phyloP scores from a whole-genome alignment of 2,113 vertebrate species.

The Ailurus styani region DNA sequence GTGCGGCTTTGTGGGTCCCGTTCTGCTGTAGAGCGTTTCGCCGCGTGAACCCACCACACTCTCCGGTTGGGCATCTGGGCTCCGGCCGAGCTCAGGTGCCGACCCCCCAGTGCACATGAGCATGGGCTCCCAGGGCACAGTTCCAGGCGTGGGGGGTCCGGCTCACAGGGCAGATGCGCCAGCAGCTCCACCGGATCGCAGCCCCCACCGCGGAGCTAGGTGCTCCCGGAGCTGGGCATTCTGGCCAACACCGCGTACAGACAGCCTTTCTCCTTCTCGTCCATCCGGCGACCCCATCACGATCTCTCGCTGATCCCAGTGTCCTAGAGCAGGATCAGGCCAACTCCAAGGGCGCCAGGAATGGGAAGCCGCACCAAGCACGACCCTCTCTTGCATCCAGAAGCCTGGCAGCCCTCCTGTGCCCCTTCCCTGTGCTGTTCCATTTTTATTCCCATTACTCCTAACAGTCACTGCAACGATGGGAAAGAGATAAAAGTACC shows the following conservation, averaged over 20 bases:
- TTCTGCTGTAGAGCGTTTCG: fast-evolving
- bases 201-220: fast-evolving
- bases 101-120: fast-evolving
- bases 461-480: fast-evolving
- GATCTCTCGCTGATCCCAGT: fast-evolving
- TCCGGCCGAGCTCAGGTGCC: fast-evolving
- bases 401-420: fast-evolving
- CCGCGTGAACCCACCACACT: fast-evolving
- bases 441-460: no score
- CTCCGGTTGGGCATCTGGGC: fast-evolving
- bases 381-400: fast-evolving
- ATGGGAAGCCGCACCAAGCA: fast-evolving
- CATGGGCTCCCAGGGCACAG: fast-evolving
- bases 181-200: fast-evolving
- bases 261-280: fast-evolving
- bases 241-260: not conserved
- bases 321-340: fast-evolving
- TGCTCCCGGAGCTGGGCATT: fast-evolving
- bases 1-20: not conserved
- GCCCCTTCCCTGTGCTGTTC: fast-evolving
- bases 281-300: fast-evolving
- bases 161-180: fast-evolving
- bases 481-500: fast-evolving
- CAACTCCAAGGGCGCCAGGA: fast-evolving
- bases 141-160: fast-evolving